Evolutionary conservation across 1,140 invertebrate species (phyloP), one percentile per base, ranked within the genome.

Genomic region (Luehdorfia chinensis): DNA sequence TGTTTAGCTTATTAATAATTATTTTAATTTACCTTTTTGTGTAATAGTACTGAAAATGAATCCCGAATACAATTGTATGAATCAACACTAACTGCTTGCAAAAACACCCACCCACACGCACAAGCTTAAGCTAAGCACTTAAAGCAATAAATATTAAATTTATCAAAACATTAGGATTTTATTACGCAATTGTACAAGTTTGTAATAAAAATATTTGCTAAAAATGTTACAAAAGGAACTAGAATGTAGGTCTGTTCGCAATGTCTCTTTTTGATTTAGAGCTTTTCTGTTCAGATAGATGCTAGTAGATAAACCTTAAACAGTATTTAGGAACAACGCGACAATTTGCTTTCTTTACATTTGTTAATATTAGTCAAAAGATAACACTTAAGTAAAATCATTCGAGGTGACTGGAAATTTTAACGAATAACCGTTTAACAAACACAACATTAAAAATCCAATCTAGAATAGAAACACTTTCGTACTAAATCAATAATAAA

Each of bases 71-170:
- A 61, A 43, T 36, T 46, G 50, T 25, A 65, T 57, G 57, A 65
- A 55, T 61, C 30, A 72, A 66, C 76, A 80, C 79, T 80, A 84
- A 80, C 72, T 56, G 79, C 77, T 79, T 81, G 74, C 68, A 65
- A 64, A 57, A 70, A 68, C 73, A 77, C 74, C 52, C 52, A 72
- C n/a, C n/a, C n/a, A n/a, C n/a, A n/a, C n/a, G n/a, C 39, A 71
- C 59, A 57, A 59, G 75, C 79, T 80, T 80, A 23, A 63, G 66
- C 59, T 34, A 31, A 69, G 59, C 65, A 69, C 55, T 46, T 65
- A 57, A 59, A 58, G 53, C 33, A 46, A 51, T 59, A 49, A 39
- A 53, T 55, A 37, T 49, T 49, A 27, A 16, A 51, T 47, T 52
- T 47, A 30, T 2, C 14, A 28, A 43, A 11, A 43, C 15, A 7